phyloP scores from a whole-genome alignment of 2,888 invertebrate genomes.

The Electrophaes corylata region DNA sequence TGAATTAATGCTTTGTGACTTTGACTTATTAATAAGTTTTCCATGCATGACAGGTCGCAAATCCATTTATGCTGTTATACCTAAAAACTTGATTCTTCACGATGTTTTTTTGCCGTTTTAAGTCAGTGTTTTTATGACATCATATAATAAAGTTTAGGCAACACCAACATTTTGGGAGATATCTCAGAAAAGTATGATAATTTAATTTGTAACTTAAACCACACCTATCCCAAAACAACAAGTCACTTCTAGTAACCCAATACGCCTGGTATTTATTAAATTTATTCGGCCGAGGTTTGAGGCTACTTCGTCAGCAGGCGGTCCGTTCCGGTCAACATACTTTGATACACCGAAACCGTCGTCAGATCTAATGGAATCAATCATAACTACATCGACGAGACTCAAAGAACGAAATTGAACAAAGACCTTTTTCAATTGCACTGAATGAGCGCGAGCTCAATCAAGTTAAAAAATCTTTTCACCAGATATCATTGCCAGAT shows the following conservation, averaged over 20 bases:
- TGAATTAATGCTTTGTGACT: no score
- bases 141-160: background rate
- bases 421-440: constrained; percentile 28
- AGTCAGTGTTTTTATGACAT: background rate
- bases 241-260: constrained; percentile 52
- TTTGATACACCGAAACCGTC: constrained; percentile 77
- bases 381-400: constrained; percentile 70
- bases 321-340: constrained; percentile 74
- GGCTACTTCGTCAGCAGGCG: constrained; percentile 70
- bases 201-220: constrained; percentile 5
- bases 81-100: background rate
- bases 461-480: constrained; percentile 7
- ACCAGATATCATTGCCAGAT: background rate
- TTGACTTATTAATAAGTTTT: no score
- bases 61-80: background rate
- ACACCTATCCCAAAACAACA: constrained; percentile 6
- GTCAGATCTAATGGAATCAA: constrained; percentile 76
- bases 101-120: background rate
- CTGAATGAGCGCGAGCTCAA: constrained; percentile 8
- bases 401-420: constrained; percentile 47
- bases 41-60: background rate
- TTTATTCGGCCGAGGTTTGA: constrained; percentile 44
- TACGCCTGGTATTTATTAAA: constrained; percentile 48
- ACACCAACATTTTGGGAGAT: background rate
- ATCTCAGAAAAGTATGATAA: constrained; percentile 5